These are phyloP conservation scores for Tenebrosternarchus preto DNA, from an alignment of 2,113 vertebrate species.

Conservation along the genomic window DNA sequence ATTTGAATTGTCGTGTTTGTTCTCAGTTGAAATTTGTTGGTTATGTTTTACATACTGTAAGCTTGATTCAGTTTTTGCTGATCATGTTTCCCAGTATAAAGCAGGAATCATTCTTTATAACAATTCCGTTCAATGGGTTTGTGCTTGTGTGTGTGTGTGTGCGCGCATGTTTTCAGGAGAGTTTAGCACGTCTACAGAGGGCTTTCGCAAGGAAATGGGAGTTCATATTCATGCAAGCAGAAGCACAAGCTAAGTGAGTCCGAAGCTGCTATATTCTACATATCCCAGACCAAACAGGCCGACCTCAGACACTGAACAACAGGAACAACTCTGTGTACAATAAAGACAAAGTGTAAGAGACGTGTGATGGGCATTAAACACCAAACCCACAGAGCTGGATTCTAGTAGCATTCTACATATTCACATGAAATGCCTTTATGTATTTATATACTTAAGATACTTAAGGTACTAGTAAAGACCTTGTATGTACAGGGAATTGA, in stretches of 20 bases:
- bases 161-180: constrained; percentile 75
- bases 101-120: not conserved
- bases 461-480: too few relatives aligned
- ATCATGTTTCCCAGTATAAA: not conserved
- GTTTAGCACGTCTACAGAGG: constrained; percentile 84
- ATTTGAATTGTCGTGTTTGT: not conserved
- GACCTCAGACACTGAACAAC: not conserved
- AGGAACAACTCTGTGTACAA: too few relatives aligned
- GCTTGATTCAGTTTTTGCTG: not conserved
- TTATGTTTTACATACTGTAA: not conserved
- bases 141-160: not conserved
- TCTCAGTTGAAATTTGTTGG: not conserved
- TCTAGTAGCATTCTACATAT: too few relatives aligned
- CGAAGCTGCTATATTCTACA: not conserved
- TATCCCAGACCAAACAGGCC: not conserved
- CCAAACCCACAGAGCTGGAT: too few relatives aligned
- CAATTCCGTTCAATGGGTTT: not conserved
- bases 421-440: too few relatives aligned
- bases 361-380: too few relatives aligned
- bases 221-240: constrained; percentile 91
- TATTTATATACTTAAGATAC: too few relatives aligned
- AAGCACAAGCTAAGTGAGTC: constrained; percentile 90
- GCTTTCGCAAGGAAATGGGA: constrained; percentile 89
- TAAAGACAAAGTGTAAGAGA: too few relatives aligned
- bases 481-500: too few relatives aligned